Base-by-base conservation (phyloP, 2,797 vertebrate genomes). In the Pseudochaenichthys georgianus region DNA sequence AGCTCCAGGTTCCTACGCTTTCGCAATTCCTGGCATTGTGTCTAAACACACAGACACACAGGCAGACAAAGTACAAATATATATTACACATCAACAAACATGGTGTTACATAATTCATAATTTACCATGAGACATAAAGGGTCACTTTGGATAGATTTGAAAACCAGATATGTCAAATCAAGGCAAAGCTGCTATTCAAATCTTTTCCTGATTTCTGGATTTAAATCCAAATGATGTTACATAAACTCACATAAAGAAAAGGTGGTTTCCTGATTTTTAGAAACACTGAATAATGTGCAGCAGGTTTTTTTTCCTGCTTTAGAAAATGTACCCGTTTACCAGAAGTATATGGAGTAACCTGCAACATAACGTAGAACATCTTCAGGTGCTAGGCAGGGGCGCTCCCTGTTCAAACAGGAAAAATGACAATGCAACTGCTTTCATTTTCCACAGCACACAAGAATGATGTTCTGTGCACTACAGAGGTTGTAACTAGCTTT, bases 1-100 rank as follows among this genome's bases (percentile, higher is more conserved):
- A 99, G 91, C 81, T 99, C 98, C 34, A 99, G 94, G 68, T 98
- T 97, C 74, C 98, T 99, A 50, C 97, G 95, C 87, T 97, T 99
- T 47, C 98, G 95, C 87, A 99, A 90, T 54, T 99, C 98, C 89
- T 99, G 97, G 85, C 97, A 99, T 17, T 98, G 97, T 0, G 88
- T 92, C 98, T 99, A 77, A 59, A 87, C 4, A 50, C 4, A 62
- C 21, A 75, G 12, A 60, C 19, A 69, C 2, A 86, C 21, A 83
- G 1, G 28, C 2, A 42, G 1, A 57, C 0, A 67, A 9, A 10
- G 46, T 15, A 50, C 6, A 46, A 23, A 6, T 9, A 0, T 7
- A 31, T 47, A 53, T 38, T 13, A 9, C 12, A 55, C 70, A 28
- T 28, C 0, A 54, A 64, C 8, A 38, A 38, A 38, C 7, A 38